A percentile compares a stretch with the other conserved stretches of the same genome.
Conservation (phyloP, 2,888 invertebrate genomes). For the Charanyca ferruginea region DNA sequence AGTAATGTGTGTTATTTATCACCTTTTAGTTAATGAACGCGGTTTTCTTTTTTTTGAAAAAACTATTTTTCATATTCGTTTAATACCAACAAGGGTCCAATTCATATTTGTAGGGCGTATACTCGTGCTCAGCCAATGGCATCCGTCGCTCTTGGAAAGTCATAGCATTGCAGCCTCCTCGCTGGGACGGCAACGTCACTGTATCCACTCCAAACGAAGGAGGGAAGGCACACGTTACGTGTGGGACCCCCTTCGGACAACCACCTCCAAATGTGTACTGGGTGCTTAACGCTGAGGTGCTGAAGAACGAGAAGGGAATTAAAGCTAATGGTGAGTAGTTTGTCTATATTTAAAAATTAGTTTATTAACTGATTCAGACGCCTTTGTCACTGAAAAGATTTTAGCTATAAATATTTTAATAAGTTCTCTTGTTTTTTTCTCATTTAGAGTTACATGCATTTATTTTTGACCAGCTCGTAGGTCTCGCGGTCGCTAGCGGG, state of each 20-base stretch:
- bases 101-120: slow-evolving; percentile 90
- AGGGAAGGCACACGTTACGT: slow-evolving; percentile 78
- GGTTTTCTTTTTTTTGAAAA: too few species aligned
- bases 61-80: too few species aligned
- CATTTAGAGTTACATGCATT: too few species aligned
- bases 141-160: slow-evolving; percentile 86
- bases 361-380: too few species aligned
- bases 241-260: slow-evolving; percentile 93
- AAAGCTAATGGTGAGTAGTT: slow-evolving; percentile 76
- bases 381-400: too few species aligned
- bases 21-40: too few species aligned
- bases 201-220: slow-evolving; percentile 90
- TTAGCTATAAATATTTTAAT: too few species aligned
- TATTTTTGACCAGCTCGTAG: too few species aligned
- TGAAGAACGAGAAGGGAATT: slow-evolving; percentile 85
- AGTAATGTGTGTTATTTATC: too few species aligned
- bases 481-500: too few species aligned
- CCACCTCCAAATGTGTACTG: slow-evolving; percentile 95
- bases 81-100: background rate
- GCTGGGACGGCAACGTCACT: slow-evolving; percentile 88
- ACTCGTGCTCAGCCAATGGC: slow-evolving; percentile 94
- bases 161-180: slow-evolving; percentile 84
- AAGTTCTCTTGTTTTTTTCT: too few species aligned
- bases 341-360: too few species aligned
- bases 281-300: slow-evolving; percentile 95